Base-by-base conservation (phyloP, 2,113 vertebrate genomes). In the Pelecanoides urinatrix region DNA sequence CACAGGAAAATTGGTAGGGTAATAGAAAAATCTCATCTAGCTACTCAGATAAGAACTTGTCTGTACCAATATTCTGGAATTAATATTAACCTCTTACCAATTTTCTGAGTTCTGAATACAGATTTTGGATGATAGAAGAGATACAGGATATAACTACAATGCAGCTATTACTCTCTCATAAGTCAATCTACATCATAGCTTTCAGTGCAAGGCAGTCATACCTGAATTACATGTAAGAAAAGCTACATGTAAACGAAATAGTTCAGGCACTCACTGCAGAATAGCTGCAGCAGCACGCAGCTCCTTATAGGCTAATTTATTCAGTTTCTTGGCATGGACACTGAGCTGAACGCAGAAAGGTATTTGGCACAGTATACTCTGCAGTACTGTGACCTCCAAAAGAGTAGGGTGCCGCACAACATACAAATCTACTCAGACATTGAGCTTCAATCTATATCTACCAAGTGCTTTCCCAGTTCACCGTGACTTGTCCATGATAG, bases 391-490 rank as follows among this genome's bases (percentile, higher is more conserved):
- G 42, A 86, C 67, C 74, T 86, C 62, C 63, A 38, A 22, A 62
- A 20, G 23, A 30, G 49, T 0, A 38, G 44, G 23, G 9, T 3
- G 0, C 50, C 0, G 0, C 14, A 22, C 30, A 20, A 7, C 20
- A 5, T 13, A 45, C 49, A 79, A 52, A 72, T 25, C 70, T 78
- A 34, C 40, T 29, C 62, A 7, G 45, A n/a, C 34, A 58, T 9
- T 0, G 0, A 84, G 44, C 40, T 63, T 65, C 49, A n/a, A 5
- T 32, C 21, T 32, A 0, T 1, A 34, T 26, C 18, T 49, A 52
- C 74, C 40, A 6, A 34, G 29, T 1, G 4, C 32, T 15, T 44
- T 47, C 65, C 6, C 10, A 32, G 42, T 14, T 90, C 65, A 40
- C 61, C 0, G 2, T 21, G 52, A 27, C 42, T 65, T 30, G 23